These are phyloP conservation scores for Axinella damicornis DNA, from an alignment of 37 sponge, comb jelly and placozoan species.

Conservation along the genomic window DNA sequence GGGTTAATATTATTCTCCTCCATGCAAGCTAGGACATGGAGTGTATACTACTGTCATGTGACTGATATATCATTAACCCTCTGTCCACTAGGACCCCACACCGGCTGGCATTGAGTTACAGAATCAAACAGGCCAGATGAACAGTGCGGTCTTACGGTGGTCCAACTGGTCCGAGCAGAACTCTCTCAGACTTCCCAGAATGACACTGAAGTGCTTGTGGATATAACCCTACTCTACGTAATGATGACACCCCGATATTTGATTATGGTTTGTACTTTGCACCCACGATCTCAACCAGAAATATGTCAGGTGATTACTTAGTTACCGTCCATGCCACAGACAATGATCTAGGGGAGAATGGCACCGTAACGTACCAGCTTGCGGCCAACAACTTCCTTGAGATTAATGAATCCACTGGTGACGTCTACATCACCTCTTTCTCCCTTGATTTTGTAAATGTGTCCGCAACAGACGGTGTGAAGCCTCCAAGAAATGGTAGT, in stretches of 20 bases:
- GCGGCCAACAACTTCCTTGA: constrained; percentile 11
- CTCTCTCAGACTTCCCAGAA: too few species aligned
- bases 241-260: constrained; percentile 58
- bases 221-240: constrained; percentile 44
- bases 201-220: too few species aligned
- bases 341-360: constrained; percentile 39
- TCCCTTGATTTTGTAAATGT: constrained; percentile 21
- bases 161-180: too few species aligned
- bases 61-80: too few species aligned
- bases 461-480: constrained; percentile 51
- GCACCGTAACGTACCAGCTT: constrained; percentile 29
- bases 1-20: too few species aligned
- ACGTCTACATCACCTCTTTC: constrained; percentile 19
- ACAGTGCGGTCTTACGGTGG: too few species aligned
- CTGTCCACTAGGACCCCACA: too few species aligned
- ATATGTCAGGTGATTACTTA: constrained; percentile 24
- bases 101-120: too few species aligned
- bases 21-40: too few species aligned
- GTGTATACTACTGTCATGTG: too few species aligned
- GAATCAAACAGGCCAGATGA: too few species aligned
- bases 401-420: constrained; percentile 60
- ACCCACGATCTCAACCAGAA: constrained; percentile 23
- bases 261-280: background rate
- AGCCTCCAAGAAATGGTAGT: background rate
- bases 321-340: constrained; percentile 55